A percentile compares a stretch with the other conserved stretches of the same genome.
phyloP scores from a whole-genome alignment of 2,797 vertebrate genomes.

The Podarcis siculus region DNA sequence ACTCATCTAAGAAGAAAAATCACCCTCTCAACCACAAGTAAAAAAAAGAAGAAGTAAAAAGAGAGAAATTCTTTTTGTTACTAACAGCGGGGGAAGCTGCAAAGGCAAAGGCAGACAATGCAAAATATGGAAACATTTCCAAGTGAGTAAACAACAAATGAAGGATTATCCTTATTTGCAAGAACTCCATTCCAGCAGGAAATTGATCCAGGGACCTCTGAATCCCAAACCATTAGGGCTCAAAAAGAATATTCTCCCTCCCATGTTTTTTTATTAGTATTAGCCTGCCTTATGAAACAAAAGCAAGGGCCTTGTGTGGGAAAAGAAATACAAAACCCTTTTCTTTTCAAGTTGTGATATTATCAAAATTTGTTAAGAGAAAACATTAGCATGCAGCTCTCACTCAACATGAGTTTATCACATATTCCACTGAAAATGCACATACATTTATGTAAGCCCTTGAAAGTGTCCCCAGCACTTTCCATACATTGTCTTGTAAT shows the following conservation, averaged over 20 bases:
- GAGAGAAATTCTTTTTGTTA: constrained; percentile 31
- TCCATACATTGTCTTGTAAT: not conserved
- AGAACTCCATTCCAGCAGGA: constrained; percentile 3
- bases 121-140: constrained; percentile 28
- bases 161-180: not conserved
- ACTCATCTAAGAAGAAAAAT: not conserved
- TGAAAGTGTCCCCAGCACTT: not conserved
- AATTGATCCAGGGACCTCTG: constrained; percentile 27
- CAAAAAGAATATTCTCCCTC: not conserved
- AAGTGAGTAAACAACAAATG: constrained; percentile 33
- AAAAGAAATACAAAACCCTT: not conserved
- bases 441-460: not conserved
- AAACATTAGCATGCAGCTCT: not conserved
- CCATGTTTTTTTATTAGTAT: not conserved
- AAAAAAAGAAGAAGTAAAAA: not conserved
- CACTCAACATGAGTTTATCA: not conserved
- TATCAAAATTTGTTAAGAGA: not conserved
- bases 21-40: constrained; percentile 16
- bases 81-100: not conserved
- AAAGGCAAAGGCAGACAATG: not conserved
- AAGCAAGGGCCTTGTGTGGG: not conserved
- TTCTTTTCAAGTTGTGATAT: not conserved
- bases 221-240: constrained; percentile 6
- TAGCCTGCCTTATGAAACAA: not conserved
- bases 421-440: not conserved